Percentiles rank a stretch among this genome's conserved stretches.
These are phyloP conservation scores for Dichetophora obliterata DNA, from an alignment of 2,888 invertebrate genomes.

Conservation along the genomic window DNA sequence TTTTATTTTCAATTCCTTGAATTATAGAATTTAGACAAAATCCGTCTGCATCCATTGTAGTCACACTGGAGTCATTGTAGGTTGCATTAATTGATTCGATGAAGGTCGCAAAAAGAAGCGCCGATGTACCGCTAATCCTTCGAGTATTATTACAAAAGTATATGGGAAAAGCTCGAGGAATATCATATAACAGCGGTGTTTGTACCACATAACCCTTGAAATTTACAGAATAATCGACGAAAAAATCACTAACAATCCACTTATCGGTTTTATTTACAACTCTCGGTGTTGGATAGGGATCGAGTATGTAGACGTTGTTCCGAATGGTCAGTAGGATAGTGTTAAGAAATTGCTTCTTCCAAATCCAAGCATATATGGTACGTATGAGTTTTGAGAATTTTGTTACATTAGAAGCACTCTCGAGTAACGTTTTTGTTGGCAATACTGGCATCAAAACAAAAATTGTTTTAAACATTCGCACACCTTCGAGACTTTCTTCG, in stretches of 20 bases:
- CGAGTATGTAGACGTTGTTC: conserved; percentile 50
- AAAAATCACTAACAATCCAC: conserved; percentile 52
- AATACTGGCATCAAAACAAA: conserved; percentile 53
- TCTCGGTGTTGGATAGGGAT: conserved; percentile 52
- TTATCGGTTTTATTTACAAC: conserved; percentile 51
- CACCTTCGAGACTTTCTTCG: conserved; percentile 46
- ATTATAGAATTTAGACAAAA: neutral
- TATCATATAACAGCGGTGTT: conserved; percentile 52
- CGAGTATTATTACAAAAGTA: neutral
- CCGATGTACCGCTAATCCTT: conserved; percentile 49
- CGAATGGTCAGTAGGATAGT: conserved; percentile 52
- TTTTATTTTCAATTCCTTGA: conserved; percentile 41
- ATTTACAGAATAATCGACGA: conserved; percentile 39
- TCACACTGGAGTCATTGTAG: conserved; percentile 47
- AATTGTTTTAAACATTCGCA: conserved; percentile 54
- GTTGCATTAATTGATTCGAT: conserved; percentile 56
- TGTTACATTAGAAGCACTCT: conserved; percentile 33
- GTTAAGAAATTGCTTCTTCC: conserved; percentile 55
- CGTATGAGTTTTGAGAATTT: conserved; percentile 41
- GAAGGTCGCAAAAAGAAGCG: conserved; percentile 53
- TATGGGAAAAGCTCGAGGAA: conserved; percentile 28
- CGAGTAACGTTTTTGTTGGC: neutral
- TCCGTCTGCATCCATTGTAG: neutral
- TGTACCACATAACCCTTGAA: conserved; percentile 53
- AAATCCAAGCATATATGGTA: conserved; percentile 51